Base-by-base conservation (phyloP, 53 echinoderm and acorn worm genomes). In the Echinometra lucunter region DNA sequence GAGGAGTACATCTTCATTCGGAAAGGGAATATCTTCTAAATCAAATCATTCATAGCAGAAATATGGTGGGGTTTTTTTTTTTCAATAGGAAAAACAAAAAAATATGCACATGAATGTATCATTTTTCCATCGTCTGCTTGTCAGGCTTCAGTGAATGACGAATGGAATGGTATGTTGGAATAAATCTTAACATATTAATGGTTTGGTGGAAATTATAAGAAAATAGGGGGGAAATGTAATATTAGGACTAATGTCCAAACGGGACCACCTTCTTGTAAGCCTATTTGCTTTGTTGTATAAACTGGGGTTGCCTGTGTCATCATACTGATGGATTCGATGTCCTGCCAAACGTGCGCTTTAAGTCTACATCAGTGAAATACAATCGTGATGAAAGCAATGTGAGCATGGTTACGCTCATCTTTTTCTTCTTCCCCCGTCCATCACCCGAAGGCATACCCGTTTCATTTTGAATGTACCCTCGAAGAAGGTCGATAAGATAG, bases 351-450 rank as follows among this genome's bases (percentile, higher is more conserved):
- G 60, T 60, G 89, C 60, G 89, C 89, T 38, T 8, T 89, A 58
- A 89, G 60, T 89, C 58, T 89, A 89, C 89, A 47, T 60, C 17
- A 78, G 80, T 78, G 93, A 92, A 92, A 92, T 74, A 74, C 55
- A 92, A 92, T 92, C 93, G 32, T 75, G 93, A 80, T 49, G 38
- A 58, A 92, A 92, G 47, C 78, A 92, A n/a, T n/a, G 56, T 92
- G 93, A 42, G 91, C 72, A 66, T 44, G 45, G 70, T 45, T 37
- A 63, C 21, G 60, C 28, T 91, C 66, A 15, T 66, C 42, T 42
- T 57, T 45, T 27, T 15, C 89, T 40, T 47, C 37, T 38, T 66
- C 66, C 37, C 58, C 90, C 90, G 90, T 90, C 23, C 55, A 92
- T 49, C 80, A 92, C 75, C 93, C 80, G 74, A 63, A 75, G 93